These are phyloP conservation scores for Nomada ruficornis DNA, from an alignment of 2,888 invertebrate genomes.

Conservation along the genomic window DNA sequence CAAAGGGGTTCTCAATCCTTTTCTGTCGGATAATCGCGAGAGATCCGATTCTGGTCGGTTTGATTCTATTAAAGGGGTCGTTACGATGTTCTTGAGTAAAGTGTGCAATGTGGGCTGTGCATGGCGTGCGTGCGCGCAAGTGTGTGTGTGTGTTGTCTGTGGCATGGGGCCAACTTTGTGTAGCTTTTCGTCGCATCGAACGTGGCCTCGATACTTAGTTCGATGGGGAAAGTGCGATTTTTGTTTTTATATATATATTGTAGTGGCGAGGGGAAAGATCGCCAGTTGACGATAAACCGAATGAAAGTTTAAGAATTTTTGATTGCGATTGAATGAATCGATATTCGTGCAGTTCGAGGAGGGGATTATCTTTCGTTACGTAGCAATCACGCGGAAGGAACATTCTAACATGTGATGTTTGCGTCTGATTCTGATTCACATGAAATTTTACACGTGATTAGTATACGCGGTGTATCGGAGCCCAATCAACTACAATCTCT, in stretches of 20 bases:
- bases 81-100: conserved; percentile 14
- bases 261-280: too few relatives aligned
- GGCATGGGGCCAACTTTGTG: too few relatives aligned
- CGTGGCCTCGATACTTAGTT: neutral
- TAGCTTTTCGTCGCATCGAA: too few relatives aligned
- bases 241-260: neutral
- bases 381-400: neutral
- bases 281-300: too few relatives aligned
- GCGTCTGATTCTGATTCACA: neutral
- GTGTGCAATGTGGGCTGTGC: neutral
- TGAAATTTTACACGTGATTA: conserved; percentile 3
- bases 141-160: neutral
- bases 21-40: conserved; percentile 19
- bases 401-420: neutral
- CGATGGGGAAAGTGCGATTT: neutral
- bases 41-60: conserved; percentile 35
- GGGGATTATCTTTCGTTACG: neutral
- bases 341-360: neutral
- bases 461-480: neutral
- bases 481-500: too few relatives aligned
- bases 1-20: conserved; percentile 73
- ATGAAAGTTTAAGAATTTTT: too few relatives aligned
- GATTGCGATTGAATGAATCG: neutral
- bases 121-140: neutral
- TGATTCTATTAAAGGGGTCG: conserved; percentile 33